Percentiles rank a stretch among this genome's conserved stretches.
Evolutionary conservation across 2,888 invertebrate species (phyloP).

Genomic region (Silvanus unidentatus): DNA sequence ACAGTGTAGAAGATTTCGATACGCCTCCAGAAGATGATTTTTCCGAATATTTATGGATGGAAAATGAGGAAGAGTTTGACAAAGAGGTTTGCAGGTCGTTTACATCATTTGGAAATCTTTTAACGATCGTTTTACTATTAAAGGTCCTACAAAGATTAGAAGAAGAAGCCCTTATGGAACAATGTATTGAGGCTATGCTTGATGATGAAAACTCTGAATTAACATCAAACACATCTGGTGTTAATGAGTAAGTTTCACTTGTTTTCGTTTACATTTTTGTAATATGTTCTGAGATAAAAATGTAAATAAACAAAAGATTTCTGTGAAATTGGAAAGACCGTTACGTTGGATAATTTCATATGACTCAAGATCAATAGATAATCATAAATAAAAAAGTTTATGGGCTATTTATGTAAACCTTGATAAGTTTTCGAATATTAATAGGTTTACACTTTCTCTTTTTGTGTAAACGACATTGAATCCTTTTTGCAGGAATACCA

Average conservation of each 20-base stretch:
- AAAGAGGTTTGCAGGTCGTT: slow-evolving; percentile 60
- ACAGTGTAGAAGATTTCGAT: slow-evolving; percentile 42
- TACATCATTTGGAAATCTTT: slow-evolving; percentile 1
- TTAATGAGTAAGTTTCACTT: slow-evolving; percentile 4
- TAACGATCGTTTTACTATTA: neutral
- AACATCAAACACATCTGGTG: slow-evolving; percentile 43
- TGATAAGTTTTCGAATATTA: slow-evolving; percentile 6
- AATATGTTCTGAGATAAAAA: no score
- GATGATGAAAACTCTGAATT: slow-evolving; percentile 55
- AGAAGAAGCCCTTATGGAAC: slow-evolving; percentile 82
- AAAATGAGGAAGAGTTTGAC: slow-evolving; percentile 88
- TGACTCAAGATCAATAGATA: no score
- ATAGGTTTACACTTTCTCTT: slow-evolving; percentile 7
- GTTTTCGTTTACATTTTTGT: neutral
- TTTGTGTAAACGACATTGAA: neutral
- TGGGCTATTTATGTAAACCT: slow-evolving; percentile 14
- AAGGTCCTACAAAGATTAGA: slow-evolving; percentile 81
- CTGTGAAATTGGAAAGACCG: no score
- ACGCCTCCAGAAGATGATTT: slow-evolving; percentile 64
- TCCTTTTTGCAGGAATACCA: slow-evolving; percentile 19
- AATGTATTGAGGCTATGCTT: slow-evolving; percentile 79
- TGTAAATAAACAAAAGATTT: no score
- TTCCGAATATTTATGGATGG: slow-evolving; percentile 92
- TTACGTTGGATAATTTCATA: no score
- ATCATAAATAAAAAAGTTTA: no score